Conservation (phyloP, 2,888 invertebrate species). For the Meteorus cinctellus region DNA sequence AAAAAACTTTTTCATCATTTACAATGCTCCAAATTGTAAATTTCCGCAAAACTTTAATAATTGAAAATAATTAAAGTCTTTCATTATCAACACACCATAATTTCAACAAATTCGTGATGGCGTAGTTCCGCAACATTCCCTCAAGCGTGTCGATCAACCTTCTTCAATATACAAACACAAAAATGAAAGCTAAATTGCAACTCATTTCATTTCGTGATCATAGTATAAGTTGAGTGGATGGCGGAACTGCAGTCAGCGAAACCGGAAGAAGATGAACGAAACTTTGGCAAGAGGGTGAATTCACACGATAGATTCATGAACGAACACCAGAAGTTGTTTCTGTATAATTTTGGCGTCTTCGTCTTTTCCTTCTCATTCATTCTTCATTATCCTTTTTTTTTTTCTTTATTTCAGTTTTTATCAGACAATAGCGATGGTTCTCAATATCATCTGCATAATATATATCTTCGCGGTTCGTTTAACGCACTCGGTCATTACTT, state of each 20-base stretch:
- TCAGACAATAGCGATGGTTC: background rate
- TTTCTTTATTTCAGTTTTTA: background rate
- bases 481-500: constrained; percentile 9
- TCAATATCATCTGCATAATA: constrained; percentile 14
- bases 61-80: no score
- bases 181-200: background rate
- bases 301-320: background rate
- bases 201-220: background rate
- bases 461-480: constrained; percentile 5
- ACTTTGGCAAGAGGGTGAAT: background rate
- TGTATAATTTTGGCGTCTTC: background rate
- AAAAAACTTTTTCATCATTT: no score
- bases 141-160: no score
- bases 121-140: no score
- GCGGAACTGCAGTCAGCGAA: background rate
- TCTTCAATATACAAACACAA: background rate
- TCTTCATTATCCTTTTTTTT: background rate
- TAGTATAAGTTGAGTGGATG: background rate
- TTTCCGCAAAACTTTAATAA: no score
- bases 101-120: no score
- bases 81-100: no score
- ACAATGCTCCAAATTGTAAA: no score
- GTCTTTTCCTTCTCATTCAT: background rate
- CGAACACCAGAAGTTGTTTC: no score
- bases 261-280: constrained; percentile 2